Percentiles rank a stretch among this genome's conserved stretches.
Evolutionary conservation across 2,888 invertebrate species (phyloP).

Genomic region (Hesperia comma): DNA sequence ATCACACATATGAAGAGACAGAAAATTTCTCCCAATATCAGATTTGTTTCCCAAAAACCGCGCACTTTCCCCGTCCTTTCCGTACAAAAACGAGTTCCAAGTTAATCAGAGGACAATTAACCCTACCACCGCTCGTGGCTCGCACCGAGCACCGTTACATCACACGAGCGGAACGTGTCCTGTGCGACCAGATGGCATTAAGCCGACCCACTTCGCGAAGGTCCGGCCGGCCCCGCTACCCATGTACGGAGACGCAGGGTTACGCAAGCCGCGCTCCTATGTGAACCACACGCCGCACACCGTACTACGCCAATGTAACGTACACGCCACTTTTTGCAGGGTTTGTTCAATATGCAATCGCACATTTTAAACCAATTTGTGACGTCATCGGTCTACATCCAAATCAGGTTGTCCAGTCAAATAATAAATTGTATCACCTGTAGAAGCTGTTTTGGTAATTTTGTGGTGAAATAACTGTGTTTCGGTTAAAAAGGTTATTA

Average conservation of each 20-base stretch:
- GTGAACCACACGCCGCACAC: constrained; percentile 29
- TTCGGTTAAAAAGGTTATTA: too few species aligned
- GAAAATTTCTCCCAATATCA: too few species aligned
- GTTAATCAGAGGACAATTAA: constrained; percentile 33
- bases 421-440: background rate
- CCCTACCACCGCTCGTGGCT: constrained; percentile 18
- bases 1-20: too few species aligned
- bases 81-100: background rate
- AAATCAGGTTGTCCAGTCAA: background rate
- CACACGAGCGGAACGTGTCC: constrained; percentile 52
- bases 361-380: constrained; percentile 1
- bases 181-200: constrained; percentile 76
- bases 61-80: background rate
- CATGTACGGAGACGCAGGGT: constrained; percentile 73
- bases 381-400: background rate
- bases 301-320: constrained; percentile 1
- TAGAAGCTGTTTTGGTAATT: background rate
- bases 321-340: constrained; percentile 17
- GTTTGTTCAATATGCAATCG: constrained; percentile 15
- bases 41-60: background rate
- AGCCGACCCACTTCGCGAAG: constrained; percentile 78
- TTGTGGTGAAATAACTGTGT: too few species aligned
- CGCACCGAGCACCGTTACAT: constrained; percentile 59
- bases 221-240: constrained; percentile 66
- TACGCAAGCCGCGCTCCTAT: constrained; percentile 58